These are phyloP conservation scores for Microcebus tavaratra DNA, from an alignment of 2,113 vertebrate species.

Conservation along the genomic window DNA sequence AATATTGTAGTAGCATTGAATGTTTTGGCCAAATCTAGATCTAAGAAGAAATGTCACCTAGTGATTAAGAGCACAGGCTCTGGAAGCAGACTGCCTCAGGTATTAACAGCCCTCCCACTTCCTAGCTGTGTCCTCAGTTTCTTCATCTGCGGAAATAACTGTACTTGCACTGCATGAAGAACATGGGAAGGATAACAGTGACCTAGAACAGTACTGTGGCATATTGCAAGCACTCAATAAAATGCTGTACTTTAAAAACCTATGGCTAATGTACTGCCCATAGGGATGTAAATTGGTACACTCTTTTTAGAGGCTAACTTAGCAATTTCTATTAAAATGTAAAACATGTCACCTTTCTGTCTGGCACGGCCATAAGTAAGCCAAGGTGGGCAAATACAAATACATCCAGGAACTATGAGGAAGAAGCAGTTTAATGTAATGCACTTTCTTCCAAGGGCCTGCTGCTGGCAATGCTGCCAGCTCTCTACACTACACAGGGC, in stretches of 20 bases:
- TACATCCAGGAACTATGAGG: no score
- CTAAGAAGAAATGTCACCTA: not conserved
- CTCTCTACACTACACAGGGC: no score
- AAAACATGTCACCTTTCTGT: not conserved
- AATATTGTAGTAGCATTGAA: not conserved
- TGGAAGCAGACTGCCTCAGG: not conserved
- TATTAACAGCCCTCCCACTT: not conserved
- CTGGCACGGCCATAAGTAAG: no score
- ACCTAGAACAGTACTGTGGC: not conserved
- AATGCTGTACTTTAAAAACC: not conserved
- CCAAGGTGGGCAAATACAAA: no score
- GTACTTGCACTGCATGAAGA: not conserved
- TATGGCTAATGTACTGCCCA: not conserved
- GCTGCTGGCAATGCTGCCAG: no score
- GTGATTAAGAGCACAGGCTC: not conserved
- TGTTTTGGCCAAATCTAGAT: not conserved
- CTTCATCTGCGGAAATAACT: not conserved
- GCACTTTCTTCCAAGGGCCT: no score
- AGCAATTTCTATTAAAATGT: constrained; percentile 7
- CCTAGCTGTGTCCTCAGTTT: not conserved
- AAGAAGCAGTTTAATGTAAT: no score
- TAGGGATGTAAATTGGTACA: not conserved
- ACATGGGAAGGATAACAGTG: not conserved
- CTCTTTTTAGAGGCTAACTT: not conserved
- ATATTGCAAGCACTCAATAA: not conserved